phyloP scores from a whole-genome alignment of 2,113 vertebrate species.

The Eudyptes chrysolophus region DNA sequence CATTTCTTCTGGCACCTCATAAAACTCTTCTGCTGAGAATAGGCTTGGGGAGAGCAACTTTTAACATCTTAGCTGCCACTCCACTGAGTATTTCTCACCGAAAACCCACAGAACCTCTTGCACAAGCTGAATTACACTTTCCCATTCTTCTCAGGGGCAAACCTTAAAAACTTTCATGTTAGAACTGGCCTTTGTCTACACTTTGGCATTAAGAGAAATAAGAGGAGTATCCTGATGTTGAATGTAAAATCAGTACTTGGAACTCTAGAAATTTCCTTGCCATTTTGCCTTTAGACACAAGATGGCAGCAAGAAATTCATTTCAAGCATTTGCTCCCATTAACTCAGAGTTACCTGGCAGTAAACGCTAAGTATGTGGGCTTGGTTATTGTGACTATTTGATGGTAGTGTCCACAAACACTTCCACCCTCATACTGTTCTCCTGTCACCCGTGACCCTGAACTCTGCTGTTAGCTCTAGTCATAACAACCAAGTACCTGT shows the following conservation, averaged over 20 bases:
- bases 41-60: background rate
- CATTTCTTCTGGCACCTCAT: background rate
- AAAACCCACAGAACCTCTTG: background rate
- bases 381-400: background rate
- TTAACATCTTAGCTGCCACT: background rate
- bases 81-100: background rate
- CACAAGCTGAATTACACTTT: background rate
- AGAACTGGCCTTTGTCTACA: background rate
- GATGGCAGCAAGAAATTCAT: slow-evolving; percentile 71
- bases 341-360: background rate
- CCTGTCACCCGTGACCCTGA: background rate
- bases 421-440: background rate
- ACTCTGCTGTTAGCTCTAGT: background rate
- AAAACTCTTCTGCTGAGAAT: background rate
- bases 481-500: background rate
- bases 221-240: background rate
- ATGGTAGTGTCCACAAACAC: background rate
- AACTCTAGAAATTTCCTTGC: slow-evolving; percentile 60
- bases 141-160: background rate
- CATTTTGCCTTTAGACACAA: slow-evolving; percentile 64
- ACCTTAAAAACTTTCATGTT: background rate
- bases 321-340: background rate
- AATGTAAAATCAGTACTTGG: background rate
- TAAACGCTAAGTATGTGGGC: background rate
- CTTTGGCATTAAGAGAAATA: background rate